Evolutionary conservation across 2,888 invertebrate species (phyloP), one percentile per base, ranked within the genome.

Genomic region (Diarsia mendica): DNA sequence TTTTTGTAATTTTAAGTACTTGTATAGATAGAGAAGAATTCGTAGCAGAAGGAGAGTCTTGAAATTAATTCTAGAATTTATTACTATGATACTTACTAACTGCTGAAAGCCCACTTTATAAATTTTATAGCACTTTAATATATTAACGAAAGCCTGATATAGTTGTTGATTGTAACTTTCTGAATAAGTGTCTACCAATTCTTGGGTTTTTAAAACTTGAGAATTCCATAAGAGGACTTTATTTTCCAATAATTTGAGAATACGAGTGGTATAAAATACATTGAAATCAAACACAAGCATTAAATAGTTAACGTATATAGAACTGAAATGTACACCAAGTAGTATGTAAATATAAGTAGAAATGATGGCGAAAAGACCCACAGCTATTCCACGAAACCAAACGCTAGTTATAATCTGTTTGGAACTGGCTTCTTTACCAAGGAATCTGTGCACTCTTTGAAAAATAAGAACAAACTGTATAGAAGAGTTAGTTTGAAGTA

Each of bases 261-360:
- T 46, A 53, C 69, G 28, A 0, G 60, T 65, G 3, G 76, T 72
- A 44, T 72, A 82, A 20, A 76, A 46, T 13, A 83, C 61, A 33
- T 79, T 79, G n/a, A 55, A 58, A 65, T 83, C 83, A 28, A 83
- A 79, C 44, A 39, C 8, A 51, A 74, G 58, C 3, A 74, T 33
- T 48, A 66, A 13, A 2, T 63, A 33, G 28, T 3, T 20, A 53
- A 15, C 33, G 33, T 8, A 51, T 0, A 73, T 44, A 15, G 15
- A 44, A 28, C 3, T 44, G 13, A 70, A 61, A 11, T 18, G 44
- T 6, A 51, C 20, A 51, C 18, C 10, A 28, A 71, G 71, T 15
- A 44, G 46, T 5, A 51, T 11, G 2, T 51, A 1, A 5, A 71
- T 13, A 18, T 10, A 33, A 46, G 63, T 23, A 3, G 48, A 3